Evolutionary conservation across 2,797 vertebrate genomes (phyloP).

Genomic region (Leontocebus nigricollis): DNA sequence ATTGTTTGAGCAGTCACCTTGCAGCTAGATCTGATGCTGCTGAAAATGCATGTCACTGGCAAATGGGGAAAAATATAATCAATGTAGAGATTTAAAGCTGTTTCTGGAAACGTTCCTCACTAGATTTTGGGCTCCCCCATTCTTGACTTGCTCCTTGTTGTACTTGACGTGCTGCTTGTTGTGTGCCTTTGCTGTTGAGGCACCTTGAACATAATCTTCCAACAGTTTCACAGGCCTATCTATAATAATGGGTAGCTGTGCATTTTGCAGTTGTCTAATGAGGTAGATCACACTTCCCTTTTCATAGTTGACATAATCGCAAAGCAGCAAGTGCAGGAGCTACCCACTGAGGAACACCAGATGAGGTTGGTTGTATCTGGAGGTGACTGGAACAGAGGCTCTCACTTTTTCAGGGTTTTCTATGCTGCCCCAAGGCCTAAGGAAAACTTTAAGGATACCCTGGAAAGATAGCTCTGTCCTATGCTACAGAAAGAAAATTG

Average conservation of each 20-base stretch:
- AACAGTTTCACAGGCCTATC: background rate
- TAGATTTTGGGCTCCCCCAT: background rate
- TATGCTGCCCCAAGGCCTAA: background rate
- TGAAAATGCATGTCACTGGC: background rate
- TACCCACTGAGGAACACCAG: background rate
- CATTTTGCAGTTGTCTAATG: background rate
- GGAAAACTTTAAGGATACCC: background rate
- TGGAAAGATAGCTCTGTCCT: background rate
- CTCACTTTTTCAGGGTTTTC: background rate
- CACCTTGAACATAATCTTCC: background rate
- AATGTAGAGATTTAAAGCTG: background rate
- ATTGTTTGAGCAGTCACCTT: background rate
- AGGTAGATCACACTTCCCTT: background rate
- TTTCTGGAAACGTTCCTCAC: background rate
- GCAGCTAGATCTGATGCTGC: background rate
- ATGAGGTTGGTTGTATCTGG: background rate
- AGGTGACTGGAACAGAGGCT: background rate
- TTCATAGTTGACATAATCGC: background rate
- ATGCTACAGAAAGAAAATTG: constrained; percentile 22
- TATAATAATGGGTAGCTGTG: background rate
- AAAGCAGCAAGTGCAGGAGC: background rate
- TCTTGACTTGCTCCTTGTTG: background rate
- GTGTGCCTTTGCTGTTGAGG: background rate
- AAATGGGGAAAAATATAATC: background rate
- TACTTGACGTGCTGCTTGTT: background rate